Base-by-base conservation (phyloP, 2,797 vertebrate genomes). In the Centropyge bicolor region DNA sequence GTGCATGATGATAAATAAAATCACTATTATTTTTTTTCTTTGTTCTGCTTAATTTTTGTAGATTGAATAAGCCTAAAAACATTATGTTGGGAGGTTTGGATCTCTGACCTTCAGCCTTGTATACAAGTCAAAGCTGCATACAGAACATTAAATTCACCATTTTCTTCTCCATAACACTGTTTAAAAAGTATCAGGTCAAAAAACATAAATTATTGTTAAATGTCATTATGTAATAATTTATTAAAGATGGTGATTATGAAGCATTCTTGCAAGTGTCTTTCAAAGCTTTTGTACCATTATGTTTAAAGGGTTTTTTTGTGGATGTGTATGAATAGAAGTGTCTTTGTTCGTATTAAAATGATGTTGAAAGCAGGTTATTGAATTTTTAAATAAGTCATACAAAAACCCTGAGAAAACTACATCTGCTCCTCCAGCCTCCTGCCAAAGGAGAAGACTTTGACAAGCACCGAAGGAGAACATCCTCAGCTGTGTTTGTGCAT, bases 401-500 rank as follows among this genome's bases (percentile, higher is more conserved):
- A 63, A 43, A 76, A 78, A 63, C 70, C 38, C 13, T 16, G 9
- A 60, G 70, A 67, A 78, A 80, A 40, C 56, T 52, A 9, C 62
- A 86, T 80, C 67, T 79, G 63, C 70, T 80, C 75, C 51, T 76
- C 54, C 35, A 79, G 70, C 62, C 41, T 40, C 69, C 40, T 62
- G 51, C 54, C 74, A 66, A 61, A 74, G 60, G 64, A 89, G 20
- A 84, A 45, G 60, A 63, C 70, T 74, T 63, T 57, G 70, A 80
- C 86, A 87, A 19, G 59, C 74, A 79, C 49, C 36, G 68, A 78
- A 86, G 85, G 76, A 91, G 85, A 88, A 85, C 74, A 78, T 81
- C 74, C 52, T 87, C 75, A 87, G 79, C 85, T 88, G 88, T 88
- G 83, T 80, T 84, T 87, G 82, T 87, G 87, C 88, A 91, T 86